phyloP scores from a whole-genome alignment of 2,888 invertebrate genomes.

The Leptarthrus brevirostris region DNA sequence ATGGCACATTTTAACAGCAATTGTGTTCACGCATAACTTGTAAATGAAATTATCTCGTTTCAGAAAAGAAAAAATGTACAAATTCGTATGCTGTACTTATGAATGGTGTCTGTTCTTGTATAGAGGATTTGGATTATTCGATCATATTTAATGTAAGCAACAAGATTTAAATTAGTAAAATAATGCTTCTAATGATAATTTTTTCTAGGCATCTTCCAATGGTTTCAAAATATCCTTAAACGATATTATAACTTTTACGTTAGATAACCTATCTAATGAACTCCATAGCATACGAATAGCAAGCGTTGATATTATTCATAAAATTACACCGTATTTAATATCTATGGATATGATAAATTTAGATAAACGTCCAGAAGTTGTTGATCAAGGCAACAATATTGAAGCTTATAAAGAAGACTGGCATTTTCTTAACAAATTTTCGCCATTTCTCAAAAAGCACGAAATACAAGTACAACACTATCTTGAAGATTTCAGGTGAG shows the following conservation, averaged over 20 bases:
- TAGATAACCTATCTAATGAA: slow-evolving; percentile 60
- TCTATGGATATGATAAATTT: slow-evolving; percentile 61
- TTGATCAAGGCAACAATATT: slow-evolving; percentile 46
- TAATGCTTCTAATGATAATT: slow-evolving; percentile 6
- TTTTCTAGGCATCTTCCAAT: slow-evolving; percentile 60
- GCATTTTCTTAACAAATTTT: slow-evolving; percentile 64
- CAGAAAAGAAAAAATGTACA: slow-evolving; percentile 50
- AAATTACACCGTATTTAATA: slow-evolving; percentile 61
- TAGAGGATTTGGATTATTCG: slow-evolving; percentile 61
- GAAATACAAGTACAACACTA: slow-evolving; percentile 60
- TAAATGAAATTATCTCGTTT: not conserved
- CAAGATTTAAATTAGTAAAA: not conserved
- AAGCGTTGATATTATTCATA: slow-evolving; percentile 59
- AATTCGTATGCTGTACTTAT: slow-evolving; percentile 58
- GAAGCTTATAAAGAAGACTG: slow-evolving; percentile 57
- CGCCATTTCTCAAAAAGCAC: slow-evolving; percentile 61
- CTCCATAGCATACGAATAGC: slow-evolving; percentile 60
- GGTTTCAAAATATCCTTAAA: slow-evolving; percentile 59
- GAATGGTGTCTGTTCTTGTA: slow-evolving; percentile 58
- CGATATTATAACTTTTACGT: slow-evolving; percentile 61
- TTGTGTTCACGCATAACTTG: too few relatives aligned
- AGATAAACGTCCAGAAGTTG: slow-evolving; percentile 59
- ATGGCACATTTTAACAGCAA: too few relatives aligned
- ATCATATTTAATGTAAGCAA: slow-evolving; percentile 60
- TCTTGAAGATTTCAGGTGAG: slow-evolving; percentile 62